phyloP scores from a whole-genome alignment of 2,797 vertebrate genomes.

The Xyrichtys novacula region DNA sequence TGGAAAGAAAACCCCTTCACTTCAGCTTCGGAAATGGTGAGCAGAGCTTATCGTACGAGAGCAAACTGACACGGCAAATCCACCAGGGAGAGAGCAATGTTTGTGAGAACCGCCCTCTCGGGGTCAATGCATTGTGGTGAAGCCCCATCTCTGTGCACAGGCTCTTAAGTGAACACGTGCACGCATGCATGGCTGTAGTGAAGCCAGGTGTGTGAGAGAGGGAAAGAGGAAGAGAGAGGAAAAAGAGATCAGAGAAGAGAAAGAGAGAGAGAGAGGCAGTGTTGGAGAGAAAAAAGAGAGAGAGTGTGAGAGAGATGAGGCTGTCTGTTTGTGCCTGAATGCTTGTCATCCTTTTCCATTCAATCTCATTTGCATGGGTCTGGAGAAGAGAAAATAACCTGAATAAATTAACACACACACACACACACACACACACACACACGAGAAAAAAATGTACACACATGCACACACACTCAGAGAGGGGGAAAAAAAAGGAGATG shows the following conservation, averaged over 20 bases:
- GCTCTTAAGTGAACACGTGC: conserved; percentile 45
- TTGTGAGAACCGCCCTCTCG: conserved; percentile 56
- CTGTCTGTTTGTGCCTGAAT: conserved; percentile 77
- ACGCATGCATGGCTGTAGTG: conserved; percentile 22
- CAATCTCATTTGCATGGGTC: conserved; percentile 85
- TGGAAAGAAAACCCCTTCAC: conserved; percentile 50
- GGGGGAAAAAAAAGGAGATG: conserved; percentile 17
- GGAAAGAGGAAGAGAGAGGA: neutral
- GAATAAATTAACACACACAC: conserved; percentile 80
- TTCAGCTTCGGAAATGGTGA: conserved; percentile 56
- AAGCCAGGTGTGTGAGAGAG: conserved; percentile 60
- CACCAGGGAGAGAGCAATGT: conserved; percentile 39
- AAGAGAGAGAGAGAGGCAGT: conserved; percentile 15
- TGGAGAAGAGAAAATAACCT: conserved; percentile 83
- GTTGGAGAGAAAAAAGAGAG: conserved; percentile 6
- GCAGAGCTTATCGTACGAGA: conserved; percentile 64
- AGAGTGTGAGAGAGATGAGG: conserved; percentile 60
- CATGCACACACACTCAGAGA: conserved; percentile 5
- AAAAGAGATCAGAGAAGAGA: conserved; percentile 15
- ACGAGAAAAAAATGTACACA: too few species aligned
- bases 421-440: conserved; percentile 17
- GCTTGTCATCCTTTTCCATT: conserved; percentile 81
- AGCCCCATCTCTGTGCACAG: conserved; percentile 27
- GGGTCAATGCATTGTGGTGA: conserved; percentile 55
- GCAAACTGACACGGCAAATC: conserved; percentile 64